A percentile compares a stretch with the other conserved stretches of the same genome.
Conservation (phyloP, 2,797 vertebrate genomes). For the Anableps anableps region DNA sequence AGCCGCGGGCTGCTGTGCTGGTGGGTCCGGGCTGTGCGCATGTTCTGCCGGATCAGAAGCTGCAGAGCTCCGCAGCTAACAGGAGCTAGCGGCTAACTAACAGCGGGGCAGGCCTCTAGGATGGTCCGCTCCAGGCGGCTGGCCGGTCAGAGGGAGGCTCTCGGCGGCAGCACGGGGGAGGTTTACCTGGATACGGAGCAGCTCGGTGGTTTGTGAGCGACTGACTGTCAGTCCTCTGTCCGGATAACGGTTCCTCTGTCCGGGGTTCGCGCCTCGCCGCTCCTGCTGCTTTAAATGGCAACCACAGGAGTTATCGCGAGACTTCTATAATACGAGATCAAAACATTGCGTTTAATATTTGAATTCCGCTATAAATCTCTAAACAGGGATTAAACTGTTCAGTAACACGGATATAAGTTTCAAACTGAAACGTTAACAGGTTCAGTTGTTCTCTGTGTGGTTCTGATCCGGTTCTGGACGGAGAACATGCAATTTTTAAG, state of each 20-base stretch:
- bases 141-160: too few relatives aligned
- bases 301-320: conserved; percentile 35
- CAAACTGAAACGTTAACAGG: neutral
- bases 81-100: neutral
- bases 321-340: conserved; percentile 14
- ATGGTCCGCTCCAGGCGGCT: neutral
- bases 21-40: neutral
- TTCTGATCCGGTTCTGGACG: neutral
- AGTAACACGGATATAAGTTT: neutral
- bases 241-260: neutral
- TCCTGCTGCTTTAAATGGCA: conserved; percentile 6
- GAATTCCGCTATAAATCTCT: neutral
- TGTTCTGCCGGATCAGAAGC: neutral
- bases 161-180: neutral
- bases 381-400: neutral
- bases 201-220: neutral
- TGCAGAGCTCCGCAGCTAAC: neutral
- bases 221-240: neutral
- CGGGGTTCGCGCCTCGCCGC: neutral
- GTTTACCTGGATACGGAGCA: conserved; percentile 39
- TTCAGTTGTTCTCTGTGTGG: neutral
- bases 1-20: neutral
- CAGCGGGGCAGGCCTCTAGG: neutral
- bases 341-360: neutral
- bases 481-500: neutral